phyloP scores from a whole-genome alignment of 2,888 invertebrate species.

The Cephus pygmeus region DNA sequence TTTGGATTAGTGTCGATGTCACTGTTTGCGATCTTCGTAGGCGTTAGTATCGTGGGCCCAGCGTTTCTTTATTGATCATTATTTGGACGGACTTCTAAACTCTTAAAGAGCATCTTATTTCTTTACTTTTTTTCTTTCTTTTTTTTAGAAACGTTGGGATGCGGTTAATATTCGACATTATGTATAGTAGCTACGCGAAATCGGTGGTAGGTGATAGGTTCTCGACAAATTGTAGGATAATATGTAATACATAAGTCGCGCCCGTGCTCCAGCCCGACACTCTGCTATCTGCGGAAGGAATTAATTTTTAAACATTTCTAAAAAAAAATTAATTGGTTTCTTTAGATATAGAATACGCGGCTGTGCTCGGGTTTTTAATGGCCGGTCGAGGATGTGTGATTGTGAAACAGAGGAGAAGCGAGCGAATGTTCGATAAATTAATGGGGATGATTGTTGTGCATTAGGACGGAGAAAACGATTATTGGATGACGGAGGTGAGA shows the following conservation, averaged over 20 bases:
- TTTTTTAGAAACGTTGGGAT: not conserved
- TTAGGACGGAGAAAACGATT: not conserved
- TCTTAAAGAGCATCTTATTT: not conserved
- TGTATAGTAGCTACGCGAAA: not conserved
- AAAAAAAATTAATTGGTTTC: not conserved
- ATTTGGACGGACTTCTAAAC: not conserved
- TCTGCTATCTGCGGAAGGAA: conserved; percentile 6
- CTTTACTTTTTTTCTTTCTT: not conserved
- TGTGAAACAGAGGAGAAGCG: not conserved
- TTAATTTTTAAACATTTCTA: conserved; percentile 2
- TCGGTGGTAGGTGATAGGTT: conserved; percentile 1
- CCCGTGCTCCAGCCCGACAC: not conserved
- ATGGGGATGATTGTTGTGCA: not conserved
- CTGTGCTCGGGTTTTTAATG: conserved; percentile 5
- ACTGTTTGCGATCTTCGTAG: not conserved
- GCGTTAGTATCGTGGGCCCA: not conserved
- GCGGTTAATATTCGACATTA: not conserved
- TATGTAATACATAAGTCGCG: not conserved
- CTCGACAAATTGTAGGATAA: not conserved
- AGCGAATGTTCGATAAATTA: not conserved
- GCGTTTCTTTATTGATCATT: not conserved
- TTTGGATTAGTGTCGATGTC: not conserved
- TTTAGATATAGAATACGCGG: not conserved
- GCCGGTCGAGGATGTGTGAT: not conserved
- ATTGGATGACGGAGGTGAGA: not conserved